Conservation (phyloP, 2,113 vertebrate species). For the Tragelaphus buxtoni region DNA sequence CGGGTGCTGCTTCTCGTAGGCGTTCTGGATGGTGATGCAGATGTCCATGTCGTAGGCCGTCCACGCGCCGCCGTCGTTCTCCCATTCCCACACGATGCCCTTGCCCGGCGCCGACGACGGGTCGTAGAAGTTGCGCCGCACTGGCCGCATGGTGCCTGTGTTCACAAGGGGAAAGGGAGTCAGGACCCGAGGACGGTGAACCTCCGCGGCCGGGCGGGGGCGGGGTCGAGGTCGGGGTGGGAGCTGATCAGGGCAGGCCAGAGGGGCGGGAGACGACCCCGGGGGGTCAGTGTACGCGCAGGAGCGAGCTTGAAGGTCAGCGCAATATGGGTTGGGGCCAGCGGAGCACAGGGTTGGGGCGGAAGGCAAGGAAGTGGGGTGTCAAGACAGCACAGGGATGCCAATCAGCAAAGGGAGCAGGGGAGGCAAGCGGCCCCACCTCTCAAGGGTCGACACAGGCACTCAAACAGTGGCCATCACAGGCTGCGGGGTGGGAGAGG, state of each 20-base stretch:
- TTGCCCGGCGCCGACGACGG: slow-evolving; percentile 95
- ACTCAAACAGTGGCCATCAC: rapidly evolving
- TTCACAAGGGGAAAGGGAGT: neutral
- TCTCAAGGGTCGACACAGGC: neutral
- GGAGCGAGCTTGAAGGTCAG: neutral
- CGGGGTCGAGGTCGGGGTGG: too few relatives aligned
- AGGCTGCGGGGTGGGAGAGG: neutral
- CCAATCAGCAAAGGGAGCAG: neutral
- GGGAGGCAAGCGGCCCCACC: neutral
- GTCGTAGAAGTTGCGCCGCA: slow-evolving; percentile 95
- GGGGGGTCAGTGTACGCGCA: neutral
- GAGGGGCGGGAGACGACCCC: neutral
- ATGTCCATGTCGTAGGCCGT: slow-evolving; percentile 98
- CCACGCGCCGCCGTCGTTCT: slow-evolving; percentile 93
- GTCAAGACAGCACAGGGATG: neutral
- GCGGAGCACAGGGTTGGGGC: neutral
- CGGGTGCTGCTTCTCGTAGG: slow-evolving; percentile 98
- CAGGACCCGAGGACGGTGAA: neutral
- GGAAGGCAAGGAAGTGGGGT: neutral
- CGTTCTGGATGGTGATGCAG: slow-evolving; percentile 97
- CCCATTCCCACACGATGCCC: slow-evolving; percentile 98
- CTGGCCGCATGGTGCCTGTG: slow-evolving; percentile 94
- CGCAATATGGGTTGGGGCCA: rapidly evolving
- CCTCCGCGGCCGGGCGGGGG: neutral
- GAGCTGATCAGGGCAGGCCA: neutral